A percentile compares a stretch with the other conserved stretches of the same genome.
Conservation (phyloP, 2,113 vertebrate species). For the Castor canadensis region DNA sequence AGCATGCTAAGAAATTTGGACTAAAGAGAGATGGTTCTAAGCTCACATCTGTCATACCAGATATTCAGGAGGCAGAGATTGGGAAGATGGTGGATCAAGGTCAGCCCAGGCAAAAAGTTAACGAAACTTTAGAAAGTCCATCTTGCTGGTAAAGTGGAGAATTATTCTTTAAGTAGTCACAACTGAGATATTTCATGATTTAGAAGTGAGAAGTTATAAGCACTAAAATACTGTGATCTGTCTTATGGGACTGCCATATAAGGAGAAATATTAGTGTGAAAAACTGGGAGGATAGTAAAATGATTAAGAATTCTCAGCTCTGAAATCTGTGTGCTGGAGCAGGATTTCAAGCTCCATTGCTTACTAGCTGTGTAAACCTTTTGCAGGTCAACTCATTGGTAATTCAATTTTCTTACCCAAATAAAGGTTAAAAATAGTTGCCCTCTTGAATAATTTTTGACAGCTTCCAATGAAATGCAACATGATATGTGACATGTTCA, state of each 20-base stretch:
- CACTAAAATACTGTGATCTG: neutral
- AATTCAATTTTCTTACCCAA: neutral
- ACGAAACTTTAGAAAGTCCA: neutral
- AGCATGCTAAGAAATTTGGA: neutral
- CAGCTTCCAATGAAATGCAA: neutral
- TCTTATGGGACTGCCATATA: neutral
- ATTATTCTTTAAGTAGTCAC: neutral
- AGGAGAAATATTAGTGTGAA: neutral
- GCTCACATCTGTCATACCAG: too few species aligned
- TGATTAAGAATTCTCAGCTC: neutral
- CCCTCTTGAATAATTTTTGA: neutral
- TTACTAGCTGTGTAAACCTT: neutral
- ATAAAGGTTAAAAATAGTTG: neutral
- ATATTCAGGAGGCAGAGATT: too few species aligned
- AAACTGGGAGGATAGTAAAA: neutral
- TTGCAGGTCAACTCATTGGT: neutral
- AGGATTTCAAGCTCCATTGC: neutral
- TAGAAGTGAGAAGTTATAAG: neutral
- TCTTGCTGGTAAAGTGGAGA: neutral
- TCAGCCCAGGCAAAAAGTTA: too few species aligned
- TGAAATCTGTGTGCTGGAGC: neutral
- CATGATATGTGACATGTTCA: neutral
- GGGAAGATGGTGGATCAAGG: too few species aligned
- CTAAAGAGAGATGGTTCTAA: neutral
- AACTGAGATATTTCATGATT: neutral